Evolutionary conservation across 2,888 invertebrate genomes (phyloP).

Genomic region (Opisthograptis luteolata): DNA sequence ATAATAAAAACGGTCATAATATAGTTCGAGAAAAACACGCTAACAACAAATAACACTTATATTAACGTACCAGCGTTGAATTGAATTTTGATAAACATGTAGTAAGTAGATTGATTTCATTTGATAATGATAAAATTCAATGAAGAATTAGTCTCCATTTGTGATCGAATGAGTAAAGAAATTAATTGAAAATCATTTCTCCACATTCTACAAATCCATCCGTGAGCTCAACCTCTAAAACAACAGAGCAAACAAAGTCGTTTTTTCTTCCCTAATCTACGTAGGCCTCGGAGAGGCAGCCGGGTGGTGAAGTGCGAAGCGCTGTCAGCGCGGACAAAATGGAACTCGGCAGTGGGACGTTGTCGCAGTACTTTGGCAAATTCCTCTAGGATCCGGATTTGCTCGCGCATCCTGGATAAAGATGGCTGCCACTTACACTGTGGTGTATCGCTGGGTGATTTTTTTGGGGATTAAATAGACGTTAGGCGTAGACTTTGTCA

Average conservation of each 20-base stretch:
- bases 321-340: constrained; percentile 71
- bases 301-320: constrained; percentile 68
- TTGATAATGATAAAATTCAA: no score
- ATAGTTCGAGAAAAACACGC: no score
- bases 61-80: no score
- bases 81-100: no score
- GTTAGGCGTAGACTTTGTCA: background rate
- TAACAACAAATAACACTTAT: no score
- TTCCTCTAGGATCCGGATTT: constrained; percentile 74
- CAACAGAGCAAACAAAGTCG: constrained; percentile 15
- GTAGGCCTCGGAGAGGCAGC: constrained; percentile 40
- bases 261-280: constrained; percentile 28
- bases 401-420: constrained; percentile 60
- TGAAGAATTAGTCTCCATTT: no score
- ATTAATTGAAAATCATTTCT: background rate
- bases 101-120: no score
- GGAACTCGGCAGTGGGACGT: constrained; percentile 58
- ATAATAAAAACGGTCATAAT: no score
- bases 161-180: no score
- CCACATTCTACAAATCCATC: background rate
- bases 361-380: constrained; percentile 72
- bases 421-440: constrained; percentile 50
- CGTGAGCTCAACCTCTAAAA: constrained; percentile 2
- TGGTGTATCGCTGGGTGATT: constrained; percentile 1
- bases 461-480: constrained; percentile 5